Base-by-base conservation (phyloP, 2,888 invertebrate genomes). In the Platerodrilus igneus region DNA sequence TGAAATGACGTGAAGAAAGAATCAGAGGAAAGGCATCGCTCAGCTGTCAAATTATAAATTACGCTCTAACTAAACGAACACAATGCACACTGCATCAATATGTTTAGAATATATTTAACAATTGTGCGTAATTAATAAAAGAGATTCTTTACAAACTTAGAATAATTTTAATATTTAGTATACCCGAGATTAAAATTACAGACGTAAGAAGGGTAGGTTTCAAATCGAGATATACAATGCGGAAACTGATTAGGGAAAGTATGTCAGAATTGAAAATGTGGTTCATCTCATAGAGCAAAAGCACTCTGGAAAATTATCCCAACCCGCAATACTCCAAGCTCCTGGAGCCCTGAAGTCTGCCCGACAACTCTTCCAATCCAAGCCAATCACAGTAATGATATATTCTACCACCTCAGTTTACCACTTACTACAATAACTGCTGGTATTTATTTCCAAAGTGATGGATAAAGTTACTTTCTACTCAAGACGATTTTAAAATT, bases 271-370 rank as follows among this genome's bases (percentile, higher is more conserved):
- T 42, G 42, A 43, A 50, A 47, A 45, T 49, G 48, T 47, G 47
- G 48, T 47, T 50, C 52, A 50, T 52, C 50, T 52, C 48, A 38
- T 49, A 48, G 45, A 41, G 48, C 45, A 43, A 35, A 41, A 53
- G 52, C 55, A 55, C 55, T 55, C 51, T 47, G 47, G 48, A 43
- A 52, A 55, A 55, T 55, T 55, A 52, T 53, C 47, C 46, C 48
- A 44, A 49, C 49, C 40, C 49, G 41, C 30, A 28, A 16, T 32
- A 26, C 23, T 26, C 31, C 26, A 31, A 33, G 31, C 37, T 26
- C 27, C 15, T 35, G 40, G 47, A 41, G 45, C 39, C 48, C 39
- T 38, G 48, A 37, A 50, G 49, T 49, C 51, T 48, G 48, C 41
- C 46, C 47, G 47, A 46, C 45, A 45, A 48, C 47, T 47, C 47